Base-by-base conservation (phyloP, 1,140 invertebrate genomes). In the Scaptomyza hsui region DNA sequence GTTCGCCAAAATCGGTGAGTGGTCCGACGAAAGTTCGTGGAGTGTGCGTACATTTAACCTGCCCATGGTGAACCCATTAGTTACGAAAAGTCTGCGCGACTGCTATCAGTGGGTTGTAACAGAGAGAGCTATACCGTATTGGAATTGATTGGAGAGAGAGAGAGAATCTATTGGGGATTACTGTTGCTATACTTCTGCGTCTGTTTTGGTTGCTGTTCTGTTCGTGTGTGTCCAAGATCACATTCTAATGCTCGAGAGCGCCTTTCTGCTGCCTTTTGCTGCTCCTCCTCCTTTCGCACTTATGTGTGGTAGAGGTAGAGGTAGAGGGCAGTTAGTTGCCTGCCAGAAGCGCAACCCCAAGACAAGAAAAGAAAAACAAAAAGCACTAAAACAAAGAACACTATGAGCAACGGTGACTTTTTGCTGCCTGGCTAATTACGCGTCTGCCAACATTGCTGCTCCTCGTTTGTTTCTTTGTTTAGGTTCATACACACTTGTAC, bases 171-270 rank as follows among this genome's bases (percentile, higher is more conserved):
- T 21, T 55, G 52, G 37, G 52, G 37, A 55, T 37, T 37, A 42
- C 13, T 15, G 5, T 15, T 16, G 41, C 18, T 49, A 13, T n/a
- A 12, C 10, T n/a, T 37, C 26, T 9, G 59, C 21, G 35, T 24
- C 21, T 37, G 21, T 37, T 41, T 42, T 10, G 26, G 21, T 24
- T 39, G 45, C 52, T 59, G 32, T 45, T 37, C 32, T 57, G 47
- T 49, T 29, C 49, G 45, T 68, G 29, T 61, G 19, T 73, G 67
- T 72, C 72, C 72, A 85, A 73, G 79, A 83, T 83, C 79, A 51
- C 41, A 47, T 72, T 78, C 75, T 83, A 83, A 80, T 65, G 72
- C 57, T 21, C 9, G 55, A 52, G 67, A 63, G 53, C 18, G 51
- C n/a, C 29, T 9, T 13, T n/a, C n/a, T n/a, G n/a, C 9, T 51